Conservation (phyloP, 2,888 invertebrate species). For the Exephanes ischioxanthus region DNA sequence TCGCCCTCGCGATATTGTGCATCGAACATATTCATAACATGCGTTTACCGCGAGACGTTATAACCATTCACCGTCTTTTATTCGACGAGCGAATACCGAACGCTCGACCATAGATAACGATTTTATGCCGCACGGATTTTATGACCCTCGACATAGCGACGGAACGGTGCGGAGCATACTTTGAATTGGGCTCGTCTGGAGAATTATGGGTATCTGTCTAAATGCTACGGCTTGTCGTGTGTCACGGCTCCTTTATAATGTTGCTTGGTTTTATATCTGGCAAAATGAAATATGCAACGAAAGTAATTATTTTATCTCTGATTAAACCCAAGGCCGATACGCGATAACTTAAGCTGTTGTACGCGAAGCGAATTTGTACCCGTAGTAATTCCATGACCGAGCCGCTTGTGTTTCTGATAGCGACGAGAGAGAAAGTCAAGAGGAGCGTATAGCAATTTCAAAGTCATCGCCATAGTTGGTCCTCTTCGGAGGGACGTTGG, state of each 20-base stretch:
- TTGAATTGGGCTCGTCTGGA: constrained; percentile 77
- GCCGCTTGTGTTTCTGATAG: constrained; percentile 26
- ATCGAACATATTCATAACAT: constrained; percentile 82
- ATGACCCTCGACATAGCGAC: constrained; percentile 71
- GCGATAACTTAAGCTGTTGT: background rate
- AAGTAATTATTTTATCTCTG: background rate
- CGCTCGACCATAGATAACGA: constrained; percentile 78
- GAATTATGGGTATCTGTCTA: constrained; percentile 70
- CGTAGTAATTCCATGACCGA: constrained; percentile 43
- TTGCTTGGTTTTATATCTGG: background rate
- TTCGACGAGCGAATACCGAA: constrained; percentile 74
- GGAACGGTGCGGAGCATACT: constrained; percentile 73
- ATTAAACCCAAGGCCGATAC: background rate
- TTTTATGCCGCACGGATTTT: constrained; percentile 81
- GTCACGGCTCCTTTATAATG: constrained; percentile 11
- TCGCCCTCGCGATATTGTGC: constrained; percentile 72
- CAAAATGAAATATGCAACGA: background rate
- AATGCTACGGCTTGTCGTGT: constrained; percentile 61
- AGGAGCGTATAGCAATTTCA: constrained; percentile 69
- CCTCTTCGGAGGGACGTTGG: constrained; percentile 68
- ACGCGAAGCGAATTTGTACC: constrained; percentile 25
- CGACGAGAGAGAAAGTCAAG: constrained; percentile 31
- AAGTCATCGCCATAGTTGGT: constrained; percentile 78
- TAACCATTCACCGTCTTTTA: constrained; percentile 73
- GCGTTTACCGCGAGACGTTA: constrained; percentile 74